These are phyloP conservation scores for Emydoidea blandingii DNA, from an alignment of 2,797 vertebrate species.

Conservation along the genomic window DNA sequence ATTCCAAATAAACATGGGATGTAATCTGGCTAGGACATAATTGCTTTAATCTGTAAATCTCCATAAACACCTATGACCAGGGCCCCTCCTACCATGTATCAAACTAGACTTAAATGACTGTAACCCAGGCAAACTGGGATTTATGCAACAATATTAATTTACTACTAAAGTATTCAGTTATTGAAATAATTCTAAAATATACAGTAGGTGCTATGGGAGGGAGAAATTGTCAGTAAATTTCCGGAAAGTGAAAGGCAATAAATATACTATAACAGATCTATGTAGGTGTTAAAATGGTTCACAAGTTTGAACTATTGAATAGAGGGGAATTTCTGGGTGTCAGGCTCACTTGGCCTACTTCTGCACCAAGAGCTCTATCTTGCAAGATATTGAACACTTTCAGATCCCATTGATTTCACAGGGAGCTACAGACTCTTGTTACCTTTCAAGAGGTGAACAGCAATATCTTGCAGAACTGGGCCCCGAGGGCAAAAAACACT, in stretches of 20 bases:
- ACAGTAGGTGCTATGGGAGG: not conserved
- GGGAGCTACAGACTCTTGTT: not conserved
- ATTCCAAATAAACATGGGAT: not conserved
- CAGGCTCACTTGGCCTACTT: too few species aligned
- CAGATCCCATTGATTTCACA: not conserved
- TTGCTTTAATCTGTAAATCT: constrained; percentile 27
- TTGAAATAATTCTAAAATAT: constrained; percentile 1
- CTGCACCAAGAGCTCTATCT: not conserved
- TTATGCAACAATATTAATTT: constrained; percentile 53
- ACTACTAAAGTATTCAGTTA: constrained; percentile 25
- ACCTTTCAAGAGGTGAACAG: not conserved
- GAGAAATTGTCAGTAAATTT: not conserved
- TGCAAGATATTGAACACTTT: not conserved
- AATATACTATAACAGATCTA: not conserved
- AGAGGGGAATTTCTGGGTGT: too few species aligned
- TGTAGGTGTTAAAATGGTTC: too few species aligned
- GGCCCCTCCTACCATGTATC: constrained; percentile 26
- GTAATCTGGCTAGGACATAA: not conserved
- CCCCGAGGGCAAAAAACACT: not conserved
- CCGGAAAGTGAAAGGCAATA: not conserved
- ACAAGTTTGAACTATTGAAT: too few species aligned
- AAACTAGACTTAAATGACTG: not conserved
- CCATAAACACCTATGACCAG: constrained; percentile 19
- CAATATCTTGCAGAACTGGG: not conserved
- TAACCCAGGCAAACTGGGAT: not conserved